Percentiles rank a stretch among this genome's conserved stretches.
These are phyloP conservation scores for Felis chaus DNA, from an alignment of 2,113 vertebrate genomes.

Conservation along the genomic window DNA sequence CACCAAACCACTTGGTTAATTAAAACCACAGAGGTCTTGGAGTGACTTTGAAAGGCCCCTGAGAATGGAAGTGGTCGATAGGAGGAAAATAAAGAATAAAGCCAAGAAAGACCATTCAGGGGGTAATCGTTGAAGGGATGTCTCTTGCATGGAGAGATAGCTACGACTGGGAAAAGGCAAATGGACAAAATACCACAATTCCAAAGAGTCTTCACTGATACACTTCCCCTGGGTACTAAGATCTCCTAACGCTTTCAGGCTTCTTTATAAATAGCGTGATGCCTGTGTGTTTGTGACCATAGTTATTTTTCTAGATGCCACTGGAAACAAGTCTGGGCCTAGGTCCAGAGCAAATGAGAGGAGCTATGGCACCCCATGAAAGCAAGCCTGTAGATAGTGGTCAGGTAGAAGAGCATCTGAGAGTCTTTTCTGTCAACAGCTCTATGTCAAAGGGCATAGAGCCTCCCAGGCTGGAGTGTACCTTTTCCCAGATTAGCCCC, in stretches of 20 bases:
- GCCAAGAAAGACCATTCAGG: conserved; percentile 39
- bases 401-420: neutral
- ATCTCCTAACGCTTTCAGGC: neutral
- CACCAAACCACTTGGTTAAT: conserved; percentile 78
- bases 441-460: neutral
- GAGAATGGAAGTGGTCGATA: conserved; percentile 66
- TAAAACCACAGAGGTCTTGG: conserved; percentile 75
- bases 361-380: neutral
- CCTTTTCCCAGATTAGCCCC: neutral
- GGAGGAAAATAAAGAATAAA: conserved; percentile 65
- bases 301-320: neutral
- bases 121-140: conserved; percentile 21
- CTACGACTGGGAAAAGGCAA: neutral
- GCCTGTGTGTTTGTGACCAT: neutral
- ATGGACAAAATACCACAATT: neutral
- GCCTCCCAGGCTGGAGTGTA: neutral
- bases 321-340: neutral
- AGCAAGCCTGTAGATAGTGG: neutral
- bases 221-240: neutral
- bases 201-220: neutral
- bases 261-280: neutral
- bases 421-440: neutral
- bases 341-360: neutral
- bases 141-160: neutral
- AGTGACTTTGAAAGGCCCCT: conserved; percentile 63